phyloP scores from a whole-genome alignment of 2,888 invertebrate species.

The Entomobrya multifasciata region DNA sequence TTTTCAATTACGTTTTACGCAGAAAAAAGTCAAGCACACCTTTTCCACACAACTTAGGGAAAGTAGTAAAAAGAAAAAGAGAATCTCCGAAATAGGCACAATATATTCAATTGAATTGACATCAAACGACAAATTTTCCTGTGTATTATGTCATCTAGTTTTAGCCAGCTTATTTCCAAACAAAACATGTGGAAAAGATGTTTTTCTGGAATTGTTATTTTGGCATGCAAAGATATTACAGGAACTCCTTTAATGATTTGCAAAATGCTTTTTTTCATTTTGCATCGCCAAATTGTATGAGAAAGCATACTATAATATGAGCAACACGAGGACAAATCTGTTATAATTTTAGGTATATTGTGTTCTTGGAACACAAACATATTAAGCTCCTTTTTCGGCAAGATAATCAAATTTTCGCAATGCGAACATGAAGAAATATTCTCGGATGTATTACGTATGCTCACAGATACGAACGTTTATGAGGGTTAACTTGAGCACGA shows the following conservation, averaged over 20 bases:
- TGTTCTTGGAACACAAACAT: background rate
- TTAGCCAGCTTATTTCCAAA: background rate
- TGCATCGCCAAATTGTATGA: background rate
- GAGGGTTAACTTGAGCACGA: too few species aligned
- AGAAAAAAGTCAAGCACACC: too few species aligned
- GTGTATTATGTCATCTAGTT: background rate
- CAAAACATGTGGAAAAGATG: background rate
- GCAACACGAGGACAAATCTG: background rate
- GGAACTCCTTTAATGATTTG: too few species aligned
- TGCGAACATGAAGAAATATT: too few species aligned
- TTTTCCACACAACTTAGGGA: too few species aligned
- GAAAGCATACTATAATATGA: background rate
- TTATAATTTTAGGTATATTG: slow-evolving; percentile 4
- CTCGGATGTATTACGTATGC: too few species aligned
- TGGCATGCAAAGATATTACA: too few species aligned
- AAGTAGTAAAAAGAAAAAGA: background rate
- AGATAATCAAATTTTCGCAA: too few species aligned
- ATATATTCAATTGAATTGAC: slow-evolving; percentile 13
- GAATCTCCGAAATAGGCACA: background rate
- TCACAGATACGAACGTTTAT: too few species aligned
- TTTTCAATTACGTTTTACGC: background rate
- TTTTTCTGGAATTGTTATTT: too few species aligned
- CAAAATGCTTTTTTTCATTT: too few species aligned
- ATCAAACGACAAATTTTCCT: slow-evolving; percentile 2
- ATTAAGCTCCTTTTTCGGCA: background rate